Percentiles rank a stretch among this genome's conserved stretches.
Conservation (phyloP, 30 jellyfish, hydroid and myxozoan species). For the Sanderia malayensis region DNA sequence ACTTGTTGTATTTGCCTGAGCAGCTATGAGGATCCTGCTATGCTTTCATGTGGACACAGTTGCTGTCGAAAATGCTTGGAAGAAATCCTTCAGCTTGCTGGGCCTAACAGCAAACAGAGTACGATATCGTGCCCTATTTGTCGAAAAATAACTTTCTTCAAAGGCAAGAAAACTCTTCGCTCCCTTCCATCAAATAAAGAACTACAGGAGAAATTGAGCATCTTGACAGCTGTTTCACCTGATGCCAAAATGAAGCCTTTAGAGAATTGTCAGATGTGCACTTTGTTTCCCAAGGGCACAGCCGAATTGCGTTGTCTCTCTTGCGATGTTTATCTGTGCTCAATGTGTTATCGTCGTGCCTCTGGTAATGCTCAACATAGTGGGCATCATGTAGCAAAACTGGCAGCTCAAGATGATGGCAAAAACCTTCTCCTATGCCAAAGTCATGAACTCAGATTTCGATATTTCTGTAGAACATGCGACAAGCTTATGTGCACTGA, state of each 20-base stretch:
- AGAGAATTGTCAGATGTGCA: background rate
- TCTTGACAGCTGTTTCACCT: background rate
- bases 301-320: background rate
- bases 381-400: constrained; percentile 1
- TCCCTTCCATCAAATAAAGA: background rate
- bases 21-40: background rate
- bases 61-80: constrained; percentile 17
- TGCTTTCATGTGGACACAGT: constrained; percentile 4
- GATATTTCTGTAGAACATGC: constrained; percentile 3
- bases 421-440: background rate
- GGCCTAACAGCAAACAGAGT: background rate
- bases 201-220: background rate
- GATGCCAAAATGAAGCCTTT: background rate
- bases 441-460: background rate
- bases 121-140: constrained; percentile 20
- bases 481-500: background rate
- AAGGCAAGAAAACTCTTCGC: background rate
- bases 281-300: background rate
- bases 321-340: background rate
- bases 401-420: background rate
- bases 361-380: background rate
- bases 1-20: constrained; percentile 21
- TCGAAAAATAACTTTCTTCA: background rate
- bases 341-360: background rate
- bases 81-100: background rate